Evolutionary conservation across 2,888 invertebrate genomes (phyloP), one percentile per base, ranked within the genome.

Genomic region (Tachina lurida): DNA sequence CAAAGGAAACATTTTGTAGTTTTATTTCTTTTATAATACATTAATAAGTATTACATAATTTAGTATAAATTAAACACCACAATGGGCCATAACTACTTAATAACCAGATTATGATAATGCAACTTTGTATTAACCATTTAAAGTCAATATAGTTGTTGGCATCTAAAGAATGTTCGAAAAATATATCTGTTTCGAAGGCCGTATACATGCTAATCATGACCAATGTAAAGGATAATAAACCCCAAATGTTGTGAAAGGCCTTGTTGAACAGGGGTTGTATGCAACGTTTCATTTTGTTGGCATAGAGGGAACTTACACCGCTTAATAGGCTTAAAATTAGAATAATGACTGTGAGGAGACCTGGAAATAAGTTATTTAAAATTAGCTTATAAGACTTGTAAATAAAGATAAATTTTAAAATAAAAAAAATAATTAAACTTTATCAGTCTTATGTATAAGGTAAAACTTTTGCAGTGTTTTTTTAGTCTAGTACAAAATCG

Each of bases 161-260:
- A 68, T 88, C 87, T 39, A 88, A 45, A 15, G 88, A 87, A 74
- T 88, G 86, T 17, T 87, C 74, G 10, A 71, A 63, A 54, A 89
- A 89, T 43, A 89, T 87, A 5, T 87, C 83, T 12, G 90, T 90
- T 39, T 89, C 88, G 79, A 87, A 90, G 7, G 89, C 88, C 9
- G 87, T 88, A 75, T 86, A 87, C 80, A 89, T 88, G 56, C 88
- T 84, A 0, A 88, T 17, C 87, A 89, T 89, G 54, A 88, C 88
- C 54, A 87, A 45, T 5, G 87, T 85, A 56, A 88, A 90, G 0
- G 88, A 87, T 10, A 86, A 45, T 39, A 89, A 54, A 22, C 89
- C 89, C 9, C 88, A 65, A 17, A 88, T 56, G 58, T 76, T 87
- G 74, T 90, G 90, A 17, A 88, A 10, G 8, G 88, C 83, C 74